phyloP scores from a whole-genome alignment of 2,797 vertebrate genomes.

The Schizopygopsis pylzovi region DNA sequence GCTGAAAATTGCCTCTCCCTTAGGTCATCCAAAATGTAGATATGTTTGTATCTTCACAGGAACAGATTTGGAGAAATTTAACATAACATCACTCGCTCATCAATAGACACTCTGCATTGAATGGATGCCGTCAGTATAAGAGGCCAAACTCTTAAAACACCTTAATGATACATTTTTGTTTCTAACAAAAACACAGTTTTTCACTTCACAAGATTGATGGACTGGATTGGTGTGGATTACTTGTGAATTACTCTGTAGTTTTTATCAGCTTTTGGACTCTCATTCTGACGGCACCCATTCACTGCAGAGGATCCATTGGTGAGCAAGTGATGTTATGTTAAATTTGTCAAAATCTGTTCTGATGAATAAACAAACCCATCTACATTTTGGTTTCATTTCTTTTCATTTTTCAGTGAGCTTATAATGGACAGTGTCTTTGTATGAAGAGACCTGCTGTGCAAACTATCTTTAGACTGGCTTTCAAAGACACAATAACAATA shows the following conservation, averaged over 20 bases:
- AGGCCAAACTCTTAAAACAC: neutral
- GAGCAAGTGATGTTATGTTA: neutral
- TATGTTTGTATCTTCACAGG: neutral
- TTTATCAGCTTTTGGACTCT: neutral
- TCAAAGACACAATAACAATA: neutral
- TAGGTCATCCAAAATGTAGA: neutral
- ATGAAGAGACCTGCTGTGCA: neutral
- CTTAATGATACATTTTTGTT: neutral
- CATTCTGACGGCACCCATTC: neutral
- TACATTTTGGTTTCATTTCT: neutral
- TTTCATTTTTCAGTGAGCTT: too few species aligned
- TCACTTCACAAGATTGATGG: neutral
- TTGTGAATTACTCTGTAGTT: neutral
- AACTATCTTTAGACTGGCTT: neutral
- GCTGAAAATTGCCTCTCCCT: neutral
- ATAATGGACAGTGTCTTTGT: neutral
- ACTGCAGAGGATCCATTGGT: neutral
- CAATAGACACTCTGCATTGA: neutral
- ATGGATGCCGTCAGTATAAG: too few species aligned
- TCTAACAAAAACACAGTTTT: neutral
- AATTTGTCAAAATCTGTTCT: neutral
- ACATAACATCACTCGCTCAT: neutral
- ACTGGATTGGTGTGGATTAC: neutral
- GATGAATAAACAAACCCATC: too few species aligned
- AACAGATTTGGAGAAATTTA: neutral